Percentiles rank a stretch among this genome's conserved stretches.
phyloP scores from a whole-genome alignment of 2,888 invertebrate genomes.

The Diplolepis rosae region DNA sequence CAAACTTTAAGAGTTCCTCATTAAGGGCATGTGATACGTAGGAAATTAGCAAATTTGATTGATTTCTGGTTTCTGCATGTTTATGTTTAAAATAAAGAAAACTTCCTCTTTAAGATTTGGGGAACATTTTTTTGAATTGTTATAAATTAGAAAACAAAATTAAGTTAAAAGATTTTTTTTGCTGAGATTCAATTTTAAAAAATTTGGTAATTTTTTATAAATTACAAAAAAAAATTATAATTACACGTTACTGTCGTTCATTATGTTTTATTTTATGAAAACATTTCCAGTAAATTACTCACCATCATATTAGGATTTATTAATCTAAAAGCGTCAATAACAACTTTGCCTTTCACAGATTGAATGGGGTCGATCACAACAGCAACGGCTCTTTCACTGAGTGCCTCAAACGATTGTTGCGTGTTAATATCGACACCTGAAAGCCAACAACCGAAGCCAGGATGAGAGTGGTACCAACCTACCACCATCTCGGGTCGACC shows the following conservation, averaged over 20 bases:
- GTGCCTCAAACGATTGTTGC: conserved; percentile 98
- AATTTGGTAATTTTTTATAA: neutral
- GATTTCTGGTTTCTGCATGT: no score
- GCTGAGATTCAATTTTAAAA: neutral
- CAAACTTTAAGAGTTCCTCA: no score
- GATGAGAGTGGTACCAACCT: conserved; percentile 99
- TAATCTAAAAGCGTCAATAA: conserved; percentile 99
- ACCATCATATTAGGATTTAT: conserved; percentile 99
- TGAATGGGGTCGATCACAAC: conserved; percentile 99
- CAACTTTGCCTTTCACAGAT: conserved; percentile 99
- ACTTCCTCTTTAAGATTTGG: no score
- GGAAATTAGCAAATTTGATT: no score
- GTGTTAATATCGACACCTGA: conserved; percentile 99
- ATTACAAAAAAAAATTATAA: no score
- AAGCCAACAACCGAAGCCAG: conserved; percentile 99
- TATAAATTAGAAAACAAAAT: neutral
- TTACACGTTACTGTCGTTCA: no score
- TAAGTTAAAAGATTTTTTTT: neutral
- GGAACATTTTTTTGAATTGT: no score
- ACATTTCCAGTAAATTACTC: no score
- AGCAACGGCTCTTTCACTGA: conserved; percentile 98
- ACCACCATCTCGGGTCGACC: conserved; percentile 99
- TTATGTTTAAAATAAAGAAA: no score
- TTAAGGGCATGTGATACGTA: no score
- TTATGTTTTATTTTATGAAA: no score